Conservation (phyloP, 2,797 vertebrate species). For the Sphaeramia orbicularis region DNA sequence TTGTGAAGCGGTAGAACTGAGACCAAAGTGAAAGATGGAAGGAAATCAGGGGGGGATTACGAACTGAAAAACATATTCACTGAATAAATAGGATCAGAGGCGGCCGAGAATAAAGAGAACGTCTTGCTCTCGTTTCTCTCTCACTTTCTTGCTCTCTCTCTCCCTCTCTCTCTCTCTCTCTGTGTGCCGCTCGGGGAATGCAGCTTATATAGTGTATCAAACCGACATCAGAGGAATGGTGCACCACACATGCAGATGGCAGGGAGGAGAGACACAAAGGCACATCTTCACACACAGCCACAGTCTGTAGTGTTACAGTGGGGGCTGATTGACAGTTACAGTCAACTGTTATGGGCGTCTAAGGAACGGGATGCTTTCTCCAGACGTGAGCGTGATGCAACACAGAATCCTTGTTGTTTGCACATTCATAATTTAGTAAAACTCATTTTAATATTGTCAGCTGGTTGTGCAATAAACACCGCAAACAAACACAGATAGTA, state of each 20-base stretch:
- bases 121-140: slow-evolving; percentile 34
- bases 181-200: slow-evolving; percentile 41
- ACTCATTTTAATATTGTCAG: slow-evolving; percentile 42
- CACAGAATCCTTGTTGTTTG: slow-evolving; percentile 45
- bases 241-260: slow-evolving; percentile 67
- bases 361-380: slow-evolving; percentile 42
- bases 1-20: slow-evolving; percentile 54
- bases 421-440: slow-evolving; percentile 65
- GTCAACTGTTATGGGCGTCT: slow-evolving; percentile 41
- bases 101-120: slow-evolving; percentile 57
- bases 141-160: slow-evolving; percentile 9
- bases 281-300: slow-evolving; percentile 46
- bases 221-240: slow-evolving; percentile 61
- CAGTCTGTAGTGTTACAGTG: slow-evolving; percentile 42
- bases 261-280: slow-evolving; percentile 55
- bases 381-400: slow-evolving; percentile 63
- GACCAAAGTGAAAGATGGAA: slow-evolving; percentile 67
- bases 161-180: slow-evolving; percentile 17
- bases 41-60: slow-evolving; percentile 72
- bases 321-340: slow-evolving; percentile 62
- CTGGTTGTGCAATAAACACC: slow-evolving; percentile 1
- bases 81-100: slow-evolving; percentile 77
- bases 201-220: slow-evolving; percentile 55
- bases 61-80: slow-evolving; percentile 65
- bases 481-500: slow-evolving; percentile 20